Evolutionary conservation across 2,113 vertebrate species (phyloP), one percentile per base, ranked within the genome.

Genomic region (Chaenocephalus aceratus): DNA sequence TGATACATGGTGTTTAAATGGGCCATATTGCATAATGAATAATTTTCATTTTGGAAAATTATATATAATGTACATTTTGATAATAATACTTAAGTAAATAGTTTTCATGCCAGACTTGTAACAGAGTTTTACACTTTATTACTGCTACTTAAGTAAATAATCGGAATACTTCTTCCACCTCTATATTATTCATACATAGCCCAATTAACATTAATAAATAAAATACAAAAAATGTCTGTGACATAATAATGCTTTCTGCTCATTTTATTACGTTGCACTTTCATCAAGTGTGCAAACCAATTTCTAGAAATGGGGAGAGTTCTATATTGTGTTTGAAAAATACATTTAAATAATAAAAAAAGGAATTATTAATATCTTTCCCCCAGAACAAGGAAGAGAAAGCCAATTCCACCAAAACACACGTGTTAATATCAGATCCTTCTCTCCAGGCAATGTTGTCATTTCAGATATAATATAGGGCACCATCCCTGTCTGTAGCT

Each of bases 281-380:
- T 53, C 12, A 74, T 68, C 58, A 52, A 48, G 21, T 9, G 45
- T 18, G 6, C 11, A 34, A 41, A 41, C 36, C 36, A 41, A 41
- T 41, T 41, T 6, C 36, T 41, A 10, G 21, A 18, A 23, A 44
- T 34, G 26, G 57, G 7, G 63, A 49, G 21, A 34, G 46, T 44
- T 72, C 21, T 30, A 2, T 23, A 57, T 63, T 67, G 60, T 70
- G 64, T 45, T 49, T 80, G 49, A 48, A 13, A 54, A 56, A 6
- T 6, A 41, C 7, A 7, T 41, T 41, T 7, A 41, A 1, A 8
- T 41, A 6, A 7, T 41, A 72, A 0, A 75, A 30, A 57, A 34
- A 41, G 36, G 36, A 6, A 44, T 58, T 62, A 68, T 34, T 62
- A 10, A 34, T 10, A 30, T 49, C 30, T 34, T 34, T 48, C 60